These are phyloP conservation scores for Coreius guichenoti DNA, from an alignment of 2,797 vertebrate genomes.

Conservation along the genomic window DNA sequence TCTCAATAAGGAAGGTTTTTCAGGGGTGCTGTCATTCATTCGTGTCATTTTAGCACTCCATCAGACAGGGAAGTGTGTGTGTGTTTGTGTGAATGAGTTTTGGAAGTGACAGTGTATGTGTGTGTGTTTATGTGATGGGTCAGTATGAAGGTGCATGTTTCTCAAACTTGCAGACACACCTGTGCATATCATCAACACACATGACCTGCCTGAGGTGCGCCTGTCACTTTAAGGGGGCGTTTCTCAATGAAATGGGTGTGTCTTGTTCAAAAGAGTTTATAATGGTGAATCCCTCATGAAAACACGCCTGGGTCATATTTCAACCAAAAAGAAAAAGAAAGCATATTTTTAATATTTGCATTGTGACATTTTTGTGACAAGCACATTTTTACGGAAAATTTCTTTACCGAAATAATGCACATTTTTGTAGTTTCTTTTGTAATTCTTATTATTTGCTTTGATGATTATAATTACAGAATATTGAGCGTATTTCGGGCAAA, in stretches of 20 bases:
- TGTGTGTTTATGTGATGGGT: slow-evolving; percentile 10
- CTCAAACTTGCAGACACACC: slow-evolving; percentile 34
- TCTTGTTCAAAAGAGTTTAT: slow-evolving; percentile 11
- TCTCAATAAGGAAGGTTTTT: slow-evolving; percentile 72
- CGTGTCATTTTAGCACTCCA: slow-evolving; percentile 48
- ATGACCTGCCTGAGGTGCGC: background rate
- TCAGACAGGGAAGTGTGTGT: slow-evolving; percentile 53
- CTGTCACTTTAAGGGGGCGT: slow-evolving; percentile 31
- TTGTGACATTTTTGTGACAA: background rate
- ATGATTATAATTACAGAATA: background rate
- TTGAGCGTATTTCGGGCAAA: background rate
- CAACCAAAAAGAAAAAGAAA: background rate
- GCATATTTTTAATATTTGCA: background rate
- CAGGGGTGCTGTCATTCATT: slow-evolving; percentile 71
- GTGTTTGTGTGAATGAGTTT: slow-evolving; percentile 36
- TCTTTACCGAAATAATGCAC: background rate
- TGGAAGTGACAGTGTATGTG: slow-evolving; percentile 7
- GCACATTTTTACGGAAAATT: background rate
- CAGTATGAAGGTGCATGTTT: slow-evolving; percentile 33
- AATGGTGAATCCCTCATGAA: slow-evolving; percentile 13
- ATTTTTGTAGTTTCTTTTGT: background rate
- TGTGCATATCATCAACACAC: slow-evolving; percentile 23
- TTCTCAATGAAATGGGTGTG: slow-evolving; percentile 33
- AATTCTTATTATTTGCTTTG: background rate
- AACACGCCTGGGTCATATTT: slow-evolving; percentile 40